Evolutionary conservation across 2,113 vertebrate genomes (phyloP).

Genomic region (Mesitornis unicolor): DNA sequence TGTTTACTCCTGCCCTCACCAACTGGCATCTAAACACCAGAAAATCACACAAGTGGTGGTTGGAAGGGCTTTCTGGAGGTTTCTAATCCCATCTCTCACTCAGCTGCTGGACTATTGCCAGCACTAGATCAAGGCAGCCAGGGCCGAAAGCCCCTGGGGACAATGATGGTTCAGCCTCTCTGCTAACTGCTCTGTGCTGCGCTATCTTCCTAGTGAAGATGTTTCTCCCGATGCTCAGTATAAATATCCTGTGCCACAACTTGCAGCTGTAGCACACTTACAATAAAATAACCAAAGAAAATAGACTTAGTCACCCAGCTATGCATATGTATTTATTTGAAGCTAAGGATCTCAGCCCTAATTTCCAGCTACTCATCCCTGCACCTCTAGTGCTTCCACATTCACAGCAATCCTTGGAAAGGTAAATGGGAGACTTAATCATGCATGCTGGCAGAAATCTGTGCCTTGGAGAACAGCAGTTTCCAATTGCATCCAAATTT

Average conservation of each 20-base stretch:
- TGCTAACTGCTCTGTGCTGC: background rate
- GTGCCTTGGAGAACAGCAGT: background rate
- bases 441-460: background rate
- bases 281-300: background rate
- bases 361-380: background rate
- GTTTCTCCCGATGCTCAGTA: accelerated
- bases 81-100: background rate
- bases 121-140: background rate
- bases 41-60: background rate
- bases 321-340: background rate
- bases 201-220: background rate
- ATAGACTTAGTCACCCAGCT: background rate
- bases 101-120: background rate
- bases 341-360: background rate
- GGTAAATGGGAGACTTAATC: background rate
- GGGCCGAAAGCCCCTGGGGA: background rate
- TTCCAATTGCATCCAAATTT: background rate
- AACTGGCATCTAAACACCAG: background rate
- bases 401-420: background rate
- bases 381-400: background rate
- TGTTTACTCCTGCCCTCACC: background rate
- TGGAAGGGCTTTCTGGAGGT: background rate
- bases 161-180: accelerated
- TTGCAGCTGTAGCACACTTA: background rate
- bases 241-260: background rate